phyloP scores from a whole-genome alignment of 2,797 vertebrate genomes.

The Hypotaenidia philippensis region DNA sequence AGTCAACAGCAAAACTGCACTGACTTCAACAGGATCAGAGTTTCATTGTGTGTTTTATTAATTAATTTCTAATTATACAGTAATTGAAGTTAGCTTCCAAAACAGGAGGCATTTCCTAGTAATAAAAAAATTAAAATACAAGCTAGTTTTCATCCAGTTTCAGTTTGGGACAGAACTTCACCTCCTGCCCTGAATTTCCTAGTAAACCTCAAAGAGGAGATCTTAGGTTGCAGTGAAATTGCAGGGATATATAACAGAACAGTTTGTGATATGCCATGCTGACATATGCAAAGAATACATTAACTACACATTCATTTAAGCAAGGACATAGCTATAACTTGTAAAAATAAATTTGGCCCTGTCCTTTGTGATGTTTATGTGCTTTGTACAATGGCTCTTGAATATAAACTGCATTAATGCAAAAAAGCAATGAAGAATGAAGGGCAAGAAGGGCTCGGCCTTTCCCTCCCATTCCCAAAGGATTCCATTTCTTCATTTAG shows the following conservation, averaged over 20 bases:
- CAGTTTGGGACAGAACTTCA: background rate
- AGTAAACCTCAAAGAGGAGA: background rate
- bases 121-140: background rate
- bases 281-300: background rate
- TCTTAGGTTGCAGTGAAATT: background rate
- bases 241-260: background rate
- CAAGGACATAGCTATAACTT: constrained; percentile 1
- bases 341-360: background rate
- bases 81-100: background rate
- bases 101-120: background rate
- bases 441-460: background rate
- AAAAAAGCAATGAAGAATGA: constrained; percentile 3
- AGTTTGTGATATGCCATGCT: background rate
- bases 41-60: background rate
- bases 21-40: background rate
- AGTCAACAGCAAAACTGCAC: background rate
- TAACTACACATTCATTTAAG: constrained; percentile 18
- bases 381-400: background rate
- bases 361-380: background rate
- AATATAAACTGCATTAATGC: background rate
- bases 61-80: background rate
- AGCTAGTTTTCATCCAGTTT: background rate
- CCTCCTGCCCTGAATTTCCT: no score
- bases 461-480: background rate
- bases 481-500: constrained; percentile 8